phyloP scores from a whole-genome alignment of 2,113 vertebrate genomes.

The Marmota flaviventris region DNA sequence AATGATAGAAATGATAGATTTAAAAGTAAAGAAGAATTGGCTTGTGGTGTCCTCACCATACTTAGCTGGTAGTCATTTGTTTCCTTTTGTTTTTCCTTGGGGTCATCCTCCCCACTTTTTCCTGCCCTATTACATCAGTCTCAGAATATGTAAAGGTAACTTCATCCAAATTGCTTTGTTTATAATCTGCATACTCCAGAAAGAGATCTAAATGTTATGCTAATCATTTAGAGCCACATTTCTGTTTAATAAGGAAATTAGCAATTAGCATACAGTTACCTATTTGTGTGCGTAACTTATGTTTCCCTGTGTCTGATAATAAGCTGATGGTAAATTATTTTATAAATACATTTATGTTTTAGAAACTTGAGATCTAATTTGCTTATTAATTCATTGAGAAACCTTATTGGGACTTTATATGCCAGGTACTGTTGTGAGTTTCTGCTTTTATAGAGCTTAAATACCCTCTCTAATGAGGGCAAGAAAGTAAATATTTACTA shows the following conservation, averaged over 20 bases:
- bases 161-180: neutral
- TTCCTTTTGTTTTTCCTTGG: neutral
- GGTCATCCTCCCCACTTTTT: neutral
- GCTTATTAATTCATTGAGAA: constrained; percentile 20
- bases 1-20: neutral
- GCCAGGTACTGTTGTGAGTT: neutral
- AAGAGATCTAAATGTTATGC: neutral
- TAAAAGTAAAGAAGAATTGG: constrained; percentile 1
- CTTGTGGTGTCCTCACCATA: neutral
- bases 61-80: neutral
- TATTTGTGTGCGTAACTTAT: neutral
- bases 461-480: neutral
- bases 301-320: constrained; percentile 2
- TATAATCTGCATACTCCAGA: neutral
- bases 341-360: constrained; percentile 15
- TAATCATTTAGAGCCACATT: neutral
- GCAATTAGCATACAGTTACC: neutral
- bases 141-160: neutral
- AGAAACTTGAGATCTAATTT: constrained; percentile 1
- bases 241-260: constrained; percentile 27
- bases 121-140: neutral
- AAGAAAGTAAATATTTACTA: neutral
- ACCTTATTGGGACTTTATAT: neutral
- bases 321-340: neutral
- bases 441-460: constrained; percentile 7